These are phyloP conservation scores for Nansenia antarctica DNA, from an alignment of 2,113 vertebrate species.

Conservation along the genomic window DNA sequence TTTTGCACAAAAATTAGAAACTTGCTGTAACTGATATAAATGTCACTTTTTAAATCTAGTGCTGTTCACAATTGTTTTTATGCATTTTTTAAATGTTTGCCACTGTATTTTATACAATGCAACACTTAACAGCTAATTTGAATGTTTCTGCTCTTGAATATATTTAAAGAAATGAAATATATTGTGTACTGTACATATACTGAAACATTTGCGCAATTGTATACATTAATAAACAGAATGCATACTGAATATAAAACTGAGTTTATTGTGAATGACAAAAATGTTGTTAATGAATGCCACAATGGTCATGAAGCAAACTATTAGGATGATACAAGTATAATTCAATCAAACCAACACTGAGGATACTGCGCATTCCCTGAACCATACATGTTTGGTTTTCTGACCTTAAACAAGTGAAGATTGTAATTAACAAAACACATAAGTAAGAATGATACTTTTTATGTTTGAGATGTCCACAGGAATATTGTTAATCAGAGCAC, in stretches of 20 bases:
- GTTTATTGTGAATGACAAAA: slow-evolving; percentile 54
- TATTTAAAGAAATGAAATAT: slow-evolving; percentile 67
- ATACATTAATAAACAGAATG: slow-evolving; percentile 65
- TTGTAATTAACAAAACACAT: no score
- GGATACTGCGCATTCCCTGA: no score
- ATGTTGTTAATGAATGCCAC: slow-evolving; percentile 5
- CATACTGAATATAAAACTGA: slow-evolving; percentile 43
- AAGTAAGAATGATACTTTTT: no score
- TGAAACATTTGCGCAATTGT: slow-evolving; percentile 49
- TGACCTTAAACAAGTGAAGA: background rate
- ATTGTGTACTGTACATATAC: slow-evolving; percentile 67
- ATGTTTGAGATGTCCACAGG: no score
- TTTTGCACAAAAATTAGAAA: slow-evolving; percentile 76
- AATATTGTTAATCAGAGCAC: background rate
- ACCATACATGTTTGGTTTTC: background rate
- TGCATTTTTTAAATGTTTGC: slow-evolving; percentile 79
- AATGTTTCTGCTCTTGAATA: slow-evolving; percentile 81
- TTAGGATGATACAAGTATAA: no score
- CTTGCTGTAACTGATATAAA: slow-evolving; percentile 69
- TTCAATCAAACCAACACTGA: background rate
- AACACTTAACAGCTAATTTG: slow-evolving; percentile 84
- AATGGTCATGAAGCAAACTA: background rate
- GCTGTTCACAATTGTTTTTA: slow-evolving; percentile 79
- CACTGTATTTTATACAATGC: slow-evolving; percentile 86
- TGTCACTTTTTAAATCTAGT: slow-evolving; percentile 77